phyloP scores from a whole-genome alignment of 1,140 invertebrate genomes.

The Drosophila jambulina region DNA sequence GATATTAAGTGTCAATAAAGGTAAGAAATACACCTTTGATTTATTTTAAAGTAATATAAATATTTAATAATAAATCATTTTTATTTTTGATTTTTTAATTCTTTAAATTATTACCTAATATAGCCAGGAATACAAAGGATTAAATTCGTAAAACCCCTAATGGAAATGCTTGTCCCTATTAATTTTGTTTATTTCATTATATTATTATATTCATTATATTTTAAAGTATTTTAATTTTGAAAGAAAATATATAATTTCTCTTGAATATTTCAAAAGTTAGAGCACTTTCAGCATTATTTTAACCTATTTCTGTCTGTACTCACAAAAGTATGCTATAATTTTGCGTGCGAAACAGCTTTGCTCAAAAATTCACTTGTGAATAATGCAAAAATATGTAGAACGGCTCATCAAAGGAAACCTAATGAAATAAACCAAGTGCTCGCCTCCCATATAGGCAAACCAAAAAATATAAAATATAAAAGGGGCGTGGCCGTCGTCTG shows the following conservation, averaged over 20 bases:
- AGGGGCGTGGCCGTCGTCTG: conserved; percentile 46
- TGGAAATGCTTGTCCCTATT: rapidly evolving
- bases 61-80: not conserved
- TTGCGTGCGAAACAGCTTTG: conserved; percentile 3
- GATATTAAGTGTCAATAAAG: conserved; percentile 1
- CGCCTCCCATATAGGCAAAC: conserved; percentile 10
- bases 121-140: not conserved
- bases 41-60: not conserved
- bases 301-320: not conserved
- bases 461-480: conserved; percentile 19
- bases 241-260: too few species aligned
- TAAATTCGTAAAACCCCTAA: not conserved
- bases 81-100: too few species aligned
- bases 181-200: not conserved
- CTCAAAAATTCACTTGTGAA: conserved; percentile 8
- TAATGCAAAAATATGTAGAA: conserved; percentile 44
- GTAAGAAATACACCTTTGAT: not conserved
- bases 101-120: not conserved
- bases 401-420: conserved; percentile 52
- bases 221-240: too few species aligned
- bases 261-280: too few species aligned
- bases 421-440: conserved; percentile 56
- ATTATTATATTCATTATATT: not conserved
- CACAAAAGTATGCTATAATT: conserved; percentile 29
- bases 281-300: too few species aligned